These are phyloP conservation scores for Serripes groenlandicus DNA, from an alignment of 2,888 invertebrate species.

Conservation along the genomic window DNA sequence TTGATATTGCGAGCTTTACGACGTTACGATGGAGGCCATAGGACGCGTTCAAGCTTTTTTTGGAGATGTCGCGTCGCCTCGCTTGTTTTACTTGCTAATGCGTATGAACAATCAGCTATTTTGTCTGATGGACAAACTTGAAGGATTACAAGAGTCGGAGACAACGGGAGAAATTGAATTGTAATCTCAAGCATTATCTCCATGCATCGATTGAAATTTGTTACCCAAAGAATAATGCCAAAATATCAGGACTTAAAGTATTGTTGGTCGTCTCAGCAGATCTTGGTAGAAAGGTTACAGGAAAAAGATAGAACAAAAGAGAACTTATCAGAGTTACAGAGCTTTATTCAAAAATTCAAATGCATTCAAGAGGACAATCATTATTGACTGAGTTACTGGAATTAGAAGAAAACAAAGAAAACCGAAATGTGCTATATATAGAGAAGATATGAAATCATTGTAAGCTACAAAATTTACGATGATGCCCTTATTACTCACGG, in stretches of 20 bases:
- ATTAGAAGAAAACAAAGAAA: slow-evolving; percentile 3
- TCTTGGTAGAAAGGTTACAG: slow-evolving; percentile 16
- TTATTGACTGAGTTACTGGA: slow-evolving; percentile 19
- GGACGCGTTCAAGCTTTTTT: too few relatives aligned
- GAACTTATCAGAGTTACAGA: slow-evolving; percentile 24
- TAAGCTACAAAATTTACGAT: slow-evolving; percentile 17
- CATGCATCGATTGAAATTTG: slow-evolving; percentile 31
- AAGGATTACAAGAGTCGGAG: background rate
- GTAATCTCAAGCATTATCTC: background rate
- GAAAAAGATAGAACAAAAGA: slow-evolving; percentile 22
- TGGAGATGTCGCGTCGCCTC: slow-evolving; percentile 9
- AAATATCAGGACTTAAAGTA: slow-evolving; percentile 28
- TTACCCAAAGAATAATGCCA: slow-evolving; percentile 35
- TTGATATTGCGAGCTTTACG: too few relatives aligned
- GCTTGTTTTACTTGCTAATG: slow-evolving; percentile 33
- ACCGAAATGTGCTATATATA: slow-evolving; percentile 6
- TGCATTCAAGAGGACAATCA: slow-evolving; percentile 25
- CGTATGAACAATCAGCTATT: slow-evolving; percentile 51
- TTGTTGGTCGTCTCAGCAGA: slow-evolving; percentile 42
- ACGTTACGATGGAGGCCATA: too few relatives aligned
- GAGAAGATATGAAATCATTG: slow-evolving; percentile 24
- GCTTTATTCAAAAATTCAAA: slow-evolving; percentile 28
- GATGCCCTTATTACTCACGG: slow-evolving; percentile 40
- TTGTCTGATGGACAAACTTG: slow-evolving; percentile 31
- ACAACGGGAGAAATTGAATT: background rate